Conservation (phyloP, 2,797 vertebrate species). For the Rhynchonycteris naso region DNA sequence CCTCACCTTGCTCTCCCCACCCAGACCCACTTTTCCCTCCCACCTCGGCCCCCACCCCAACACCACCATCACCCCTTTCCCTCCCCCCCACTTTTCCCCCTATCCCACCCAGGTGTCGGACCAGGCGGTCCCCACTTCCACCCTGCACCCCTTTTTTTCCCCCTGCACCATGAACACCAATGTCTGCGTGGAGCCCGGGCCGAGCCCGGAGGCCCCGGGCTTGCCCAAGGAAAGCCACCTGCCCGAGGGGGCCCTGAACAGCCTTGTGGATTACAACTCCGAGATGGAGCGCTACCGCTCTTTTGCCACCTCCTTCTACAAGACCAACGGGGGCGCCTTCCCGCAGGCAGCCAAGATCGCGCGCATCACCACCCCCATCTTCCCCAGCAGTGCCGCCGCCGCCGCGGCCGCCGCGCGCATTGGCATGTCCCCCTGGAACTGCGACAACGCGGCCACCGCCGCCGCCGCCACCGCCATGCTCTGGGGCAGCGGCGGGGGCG, state of each 20-base stretch:
- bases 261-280: slow-evolving; percentile 98
- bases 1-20: slow-evolving; percentile 66
- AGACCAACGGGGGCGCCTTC: slow-evolving; percentile 94
- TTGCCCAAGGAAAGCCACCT: slow-evolving; percentile 96
- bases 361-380: slow-evolving; percentile 97
- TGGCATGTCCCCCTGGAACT: slow-evolving; percentile 98
- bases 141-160: slow-evolving; percentile 83
- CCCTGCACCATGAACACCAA: slow-evolving; percentile 93
- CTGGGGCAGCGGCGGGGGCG: slow-evolving; percentile 82
- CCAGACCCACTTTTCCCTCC: slow-evolving; percentile 71
- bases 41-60: slow-evolving; percentile 70
- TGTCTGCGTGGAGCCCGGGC: slow-evolving; percentile 95
- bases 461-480: slow-evolving; percentile 96
- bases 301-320: slow-evolving; percentile 96
- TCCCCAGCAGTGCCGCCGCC: slow-evolving; percentile 88
- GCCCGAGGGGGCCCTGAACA: slow-evolving; percentile 95
- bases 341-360: slow-evolving; percentile 97
- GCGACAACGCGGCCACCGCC: slow-evolving; percentile 92
- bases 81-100: slow-evolving; percentile 54
- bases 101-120: slow-evolving; percentile 72
- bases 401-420: slow-evolving; percentile 93
- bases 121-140: slow-evolving; percentile 77
- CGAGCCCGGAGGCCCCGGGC: slow-evolving; percentile 93
- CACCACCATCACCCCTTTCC: slow-evolving; percentile 74
- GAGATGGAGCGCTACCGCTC: slow-evolving; percentile 98